These are phyloP conservation scores for Perdita meconis DNA, from an alignment of 2,888 invertebrate species.

Conservation along the genomic window DNA sequence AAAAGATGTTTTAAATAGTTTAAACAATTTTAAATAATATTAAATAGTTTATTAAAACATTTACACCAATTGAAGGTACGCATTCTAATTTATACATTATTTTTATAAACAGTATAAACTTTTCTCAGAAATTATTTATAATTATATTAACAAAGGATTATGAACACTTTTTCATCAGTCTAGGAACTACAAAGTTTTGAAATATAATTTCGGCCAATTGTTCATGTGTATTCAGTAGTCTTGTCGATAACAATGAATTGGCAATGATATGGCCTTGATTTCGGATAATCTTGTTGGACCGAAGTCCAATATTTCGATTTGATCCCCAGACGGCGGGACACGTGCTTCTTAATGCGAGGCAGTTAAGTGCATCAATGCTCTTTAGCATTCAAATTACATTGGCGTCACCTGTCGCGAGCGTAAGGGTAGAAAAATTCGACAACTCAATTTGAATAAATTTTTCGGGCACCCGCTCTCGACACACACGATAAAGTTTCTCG, in stretches of 20 bases:
- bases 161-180: too few relatives aligned
- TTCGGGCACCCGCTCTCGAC: conserved; percentile 10
- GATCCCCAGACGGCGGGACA: conserved; percentile 2
- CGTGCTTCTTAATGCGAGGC: conserved; percentile 44
- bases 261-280: conserved; percentile 45
- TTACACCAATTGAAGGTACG: too few relatives aligned
- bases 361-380: conserved; percentile 39
- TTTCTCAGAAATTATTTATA: too few relatives aligned
- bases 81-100: too few relatives aligned
- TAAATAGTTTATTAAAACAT: too few relatives aligned
- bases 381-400: conserved; percentile 54
- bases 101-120: too few relatives aligned
- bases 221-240: neutral
- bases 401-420: conserved; percentile 43
- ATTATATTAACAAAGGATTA: too few relatives aligned
- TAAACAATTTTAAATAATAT: too few relatives aligned
- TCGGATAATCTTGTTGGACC: conserved; percentile 37
- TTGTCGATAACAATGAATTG: conserved; percentile 28
- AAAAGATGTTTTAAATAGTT: too few relatives aligned
- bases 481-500: conserved; percentile 36
- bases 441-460: conserved; percentile 65
- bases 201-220: neutral
- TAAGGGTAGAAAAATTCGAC: conserved; percentile 51
- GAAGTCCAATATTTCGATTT: conserved; percentile 43
- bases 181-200: neutral